A percentile compares a stretch with the other conserved stretches of the same genome.
phyloP scores from a whole-genome alignment of 1,140 invertebrate genomes.

The Lepidurus couesii region DNA sequence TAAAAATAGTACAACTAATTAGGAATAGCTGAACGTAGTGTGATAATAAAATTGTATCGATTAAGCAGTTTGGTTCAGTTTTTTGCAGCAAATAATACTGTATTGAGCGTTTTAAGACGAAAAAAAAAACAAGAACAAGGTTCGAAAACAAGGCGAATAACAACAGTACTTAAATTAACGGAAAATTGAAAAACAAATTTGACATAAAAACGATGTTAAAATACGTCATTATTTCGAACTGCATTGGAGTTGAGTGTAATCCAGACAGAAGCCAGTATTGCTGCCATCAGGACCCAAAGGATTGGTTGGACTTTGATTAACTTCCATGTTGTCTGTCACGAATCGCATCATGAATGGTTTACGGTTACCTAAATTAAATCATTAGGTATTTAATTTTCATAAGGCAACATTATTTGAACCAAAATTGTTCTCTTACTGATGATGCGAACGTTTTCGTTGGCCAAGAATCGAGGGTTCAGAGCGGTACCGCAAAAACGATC shows the following conservation, averaged over 20 bases:
- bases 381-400: not conserved
- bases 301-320: conserved; percentile 29
- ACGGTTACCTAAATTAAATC: conserved; percentile 27
- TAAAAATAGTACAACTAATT: no score
- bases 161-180: no score
- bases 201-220: no score
- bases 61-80: no score
- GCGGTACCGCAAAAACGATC: conserved; percentile 21
- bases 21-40: no score
- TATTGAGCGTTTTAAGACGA: no score
- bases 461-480: not conserved
- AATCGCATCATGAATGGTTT: conserved; percentile 33
- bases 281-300: conserved; percentile 31
- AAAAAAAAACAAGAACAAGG: no score
- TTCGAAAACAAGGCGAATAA: no score
- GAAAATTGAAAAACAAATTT: no score
- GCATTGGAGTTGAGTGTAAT: conserved; percentile 31
- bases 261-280: conserved; percentile 33
- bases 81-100: no score
- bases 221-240: not conserved
- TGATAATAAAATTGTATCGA: no score
- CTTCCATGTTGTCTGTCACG: conserved; percentile 32
- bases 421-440: conserved; percentile 9
- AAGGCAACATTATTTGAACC: not conserved
- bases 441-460: not conserved